Evolutionary conservation across 2,113 vertebrate genomes (phyloP).

Genomic region (Sorex araneus): DNA sequence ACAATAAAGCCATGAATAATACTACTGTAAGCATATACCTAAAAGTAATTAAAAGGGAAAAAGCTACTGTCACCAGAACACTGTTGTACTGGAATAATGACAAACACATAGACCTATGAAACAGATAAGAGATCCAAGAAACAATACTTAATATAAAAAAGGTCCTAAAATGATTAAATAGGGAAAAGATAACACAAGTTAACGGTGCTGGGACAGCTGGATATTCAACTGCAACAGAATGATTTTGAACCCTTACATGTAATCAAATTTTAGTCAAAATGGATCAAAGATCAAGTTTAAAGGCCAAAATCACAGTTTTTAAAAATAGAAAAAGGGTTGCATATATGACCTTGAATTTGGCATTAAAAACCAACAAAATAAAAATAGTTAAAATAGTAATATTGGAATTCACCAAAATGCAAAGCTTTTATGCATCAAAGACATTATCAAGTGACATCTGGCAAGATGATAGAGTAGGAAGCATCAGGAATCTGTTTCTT

Average conservation of each 20-base stretch:
- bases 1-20: too few species aligned
- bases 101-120: neutral
- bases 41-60: too few species aligned
- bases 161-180: neutral
- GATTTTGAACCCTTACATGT: neutral
- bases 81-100: neutral
- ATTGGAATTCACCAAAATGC: neutral
- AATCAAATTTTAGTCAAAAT: neutral
- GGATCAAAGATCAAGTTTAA: neutral
- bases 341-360: neutral
- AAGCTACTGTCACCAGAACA: slow-evolving; percentile 8
- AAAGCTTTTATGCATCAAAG: neutral
- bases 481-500: neutral
- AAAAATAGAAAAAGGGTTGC: neutral
- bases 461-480: neutral
- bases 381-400: slow-evolving; percentile 15
- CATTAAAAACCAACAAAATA: neutral
- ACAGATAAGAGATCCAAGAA: neutral
- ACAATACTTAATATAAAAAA: neutral
- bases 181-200: neutral
- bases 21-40: too few species aligned
- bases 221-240: neutral
- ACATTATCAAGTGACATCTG: neutral
- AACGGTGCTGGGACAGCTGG: neutral
- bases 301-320: neutral